phyloP scores from a whole-genome alignment of 2,113 vertebrate genomes.

The Plotosus lineatus region DNA sequence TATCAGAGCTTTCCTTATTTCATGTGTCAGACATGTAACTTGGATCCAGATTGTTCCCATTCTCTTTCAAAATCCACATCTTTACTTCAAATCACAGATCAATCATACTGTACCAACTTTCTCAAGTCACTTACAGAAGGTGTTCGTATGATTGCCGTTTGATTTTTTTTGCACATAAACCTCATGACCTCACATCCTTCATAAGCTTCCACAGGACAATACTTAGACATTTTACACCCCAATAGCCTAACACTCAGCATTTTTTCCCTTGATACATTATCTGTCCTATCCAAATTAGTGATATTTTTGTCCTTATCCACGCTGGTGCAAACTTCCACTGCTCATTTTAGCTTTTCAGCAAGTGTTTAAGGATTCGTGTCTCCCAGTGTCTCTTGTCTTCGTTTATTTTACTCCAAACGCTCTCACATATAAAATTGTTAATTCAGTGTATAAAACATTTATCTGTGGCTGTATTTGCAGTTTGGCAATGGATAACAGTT shows the following conservation, averaged over 20 bases:
- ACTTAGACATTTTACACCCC: too few species aligned
- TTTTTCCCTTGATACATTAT: not conserved
- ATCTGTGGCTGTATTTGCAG: not conserved
- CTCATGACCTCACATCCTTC: not conserved
- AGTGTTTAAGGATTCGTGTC: not conserved
- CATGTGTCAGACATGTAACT: not conserved
- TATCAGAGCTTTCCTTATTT: not conserved
- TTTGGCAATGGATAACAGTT: not conserved
- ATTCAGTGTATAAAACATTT: too few species aligned
- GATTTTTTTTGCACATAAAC: not conserved
- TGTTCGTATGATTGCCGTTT: not conserved
- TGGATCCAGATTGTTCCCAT: too few species aligned
- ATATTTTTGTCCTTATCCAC: not conserved
- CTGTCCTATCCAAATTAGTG: not conserved
- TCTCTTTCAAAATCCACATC: not conserved
- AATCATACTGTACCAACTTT: not conserved
- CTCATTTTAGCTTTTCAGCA: not conserved
- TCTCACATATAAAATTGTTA: not conserved
- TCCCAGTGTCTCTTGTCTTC: not conserved
- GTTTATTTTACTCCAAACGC: not conserved
- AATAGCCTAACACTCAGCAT: not conserved
- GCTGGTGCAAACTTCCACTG: not conserved
- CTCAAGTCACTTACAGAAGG: not conserved
- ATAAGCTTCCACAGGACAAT: not conserved
- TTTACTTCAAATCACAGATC: not conserved